Conservation (phyloP, 1,140 invertebrate genomes). For the Himalopsyche phryganea region DNA sequence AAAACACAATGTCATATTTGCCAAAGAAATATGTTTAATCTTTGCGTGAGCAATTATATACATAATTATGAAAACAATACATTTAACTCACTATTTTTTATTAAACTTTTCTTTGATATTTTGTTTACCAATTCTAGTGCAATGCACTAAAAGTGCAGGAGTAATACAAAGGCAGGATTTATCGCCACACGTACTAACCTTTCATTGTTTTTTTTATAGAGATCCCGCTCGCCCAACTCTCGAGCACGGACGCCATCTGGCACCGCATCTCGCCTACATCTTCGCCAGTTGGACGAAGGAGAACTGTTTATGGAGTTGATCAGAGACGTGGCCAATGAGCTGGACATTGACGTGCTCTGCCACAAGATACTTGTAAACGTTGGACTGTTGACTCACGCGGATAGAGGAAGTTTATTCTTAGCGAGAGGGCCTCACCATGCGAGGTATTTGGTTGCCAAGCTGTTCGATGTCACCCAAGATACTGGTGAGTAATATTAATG, state of each 20-base stretch:
- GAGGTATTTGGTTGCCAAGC: constrained; percentile 81
- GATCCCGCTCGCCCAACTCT: constrained; percentile 55
- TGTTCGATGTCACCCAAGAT: constrained; percentile 87
- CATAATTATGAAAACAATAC: too few relatives aligned
- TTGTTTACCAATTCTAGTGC: too few relatives aligned
- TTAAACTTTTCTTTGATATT: too few relatives aligned
- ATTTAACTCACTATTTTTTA: too few relatives aligned
- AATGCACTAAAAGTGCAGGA: too few relatives aligned
- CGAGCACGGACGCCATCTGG: constrained; percentile 44
- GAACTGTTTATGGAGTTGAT: constrained; percentile 92
- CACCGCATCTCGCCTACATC: constrained; percentile 52
- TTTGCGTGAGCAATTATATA: too few relatives aligned
- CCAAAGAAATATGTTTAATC: too few relatives aligned
- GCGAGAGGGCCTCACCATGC: constrained; percentile 69
- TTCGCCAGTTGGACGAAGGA: constrained; percentile 68
- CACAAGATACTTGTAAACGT: constrained; percentile 94
- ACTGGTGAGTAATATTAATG: constrained; percentile 64
- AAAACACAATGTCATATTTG: too few relatives aligned
- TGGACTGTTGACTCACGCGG: constrained; percentile 78
- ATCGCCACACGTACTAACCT: too few relatives aligned
- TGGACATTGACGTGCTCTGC: constrained; percentile 89
- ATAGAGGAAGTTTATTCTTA: constrained; percentile 83
- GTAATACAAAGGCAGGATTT: too few relatives aligned
- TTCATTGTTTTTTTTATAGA: constrained; percentile 44
- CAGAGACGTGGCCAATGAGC: constrained; percentile 86